Percentiles rank a stretch among this genome's conserved stretches.
Evolutionary conservation across 2,113 vertebrate species (phyloP).

Genomic region (Aegotheles bennettii): DNA sequence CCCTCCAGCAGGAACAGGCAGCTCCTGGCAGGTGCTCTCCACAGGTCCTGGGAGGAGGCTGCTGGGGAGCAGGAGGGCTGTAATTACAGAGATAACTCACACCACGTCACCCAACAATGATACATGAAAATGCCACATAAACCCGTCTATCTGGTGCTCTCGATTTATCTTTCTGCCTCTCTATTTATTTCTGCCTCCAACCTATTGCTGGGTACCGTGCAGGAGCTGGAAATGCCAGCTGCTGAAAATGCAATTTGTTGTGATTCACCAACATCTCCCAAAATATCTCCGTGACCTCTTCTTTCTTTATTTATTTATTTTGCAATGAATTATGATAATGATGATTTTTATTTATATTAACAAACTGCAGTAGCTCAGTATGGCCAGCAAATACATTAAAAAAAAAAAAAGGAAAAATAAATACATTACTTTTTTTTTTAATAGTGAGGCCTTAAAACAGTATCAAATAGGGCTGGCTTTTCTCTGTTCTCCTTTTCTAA

Average conservation of each 20-base stretch:
- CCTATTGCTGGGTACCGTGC: neutral
- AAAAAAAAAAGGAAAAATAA: too few relatives aligned
- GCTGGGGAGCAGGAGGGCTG: neutral
- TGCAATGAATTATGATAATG: constrained; percentile 27
- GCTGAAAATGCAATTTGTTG: constrained; percentile 50
- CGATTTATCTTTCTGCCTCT: constrained; percentile 46
- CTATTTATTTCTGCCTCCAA: constrained; percentile 18
- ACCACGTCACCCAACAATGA: constrained; percentile 31
- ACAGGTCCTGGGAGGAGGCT: neutral
- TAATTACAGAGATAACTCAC: constrained; percentile 56
- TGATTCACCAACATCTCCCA: constrained; percentile 36
- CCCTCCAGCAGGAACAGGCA: neutral
- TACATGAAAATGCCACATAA: constrained; percentile 40
- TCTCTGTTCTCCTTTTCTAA: neutral
- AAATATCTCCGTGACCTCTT: constrained; percentile 52
- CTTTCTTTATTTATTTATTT: neutral
- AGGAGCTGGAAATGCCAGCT: constrained; percentile 58
- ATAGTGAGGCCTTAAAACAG: neutral
- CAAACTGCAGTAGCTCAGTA: neutral
- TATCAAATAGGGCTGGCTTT: neutral
- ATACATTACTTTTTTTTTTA: neutral
- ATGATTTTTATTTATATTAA: constrained; percentile 41
- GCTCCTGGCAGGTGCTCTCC: neutral
- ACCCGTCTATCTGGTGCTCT: constrained; percentile 27
- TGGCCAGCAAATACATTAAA: neutral